A percentile compares a stretch with the other conserved stretches of the same genome.
Evolutionary conservation across 1,140 invertebrate genomes (phyloP).

Genomic region (Drosophila willistoni): DNA sequence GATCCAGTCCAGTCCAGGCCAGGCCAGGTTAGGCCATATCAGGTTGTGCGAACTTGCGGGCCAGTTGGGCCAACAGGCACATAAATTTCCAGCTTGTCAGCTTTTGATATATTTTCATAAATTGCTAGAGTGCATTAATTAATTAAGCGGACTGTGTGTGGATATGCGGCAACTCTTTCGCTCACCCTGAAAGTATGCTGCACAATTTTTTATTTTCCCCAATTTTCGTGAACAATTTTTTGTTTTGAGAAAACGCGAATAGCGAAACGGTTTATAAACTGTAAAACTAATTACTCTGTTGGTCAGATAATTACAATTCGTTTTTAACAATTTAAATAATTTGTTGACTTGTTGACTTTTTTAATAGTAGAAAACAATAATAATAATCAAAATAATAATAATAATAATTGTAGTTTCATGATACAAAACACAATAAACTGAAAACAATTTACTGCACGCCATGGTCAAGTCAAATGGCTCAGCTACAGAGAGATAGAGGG

Average conservation of each 20-base stretch:
- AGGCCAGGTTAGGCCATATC: slow-evolving; percentile 33
- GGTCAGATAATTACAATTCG: slow-evolving; percentile 24
- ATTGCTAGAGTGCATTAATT: slow-evolving; percentile 81
- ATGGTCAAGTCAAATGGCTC: slow-evolving; percentile 59
- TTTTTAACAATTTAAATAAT: slow-evolving; percentile 79
- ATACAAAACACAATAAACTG: slow-evolving; percentile 24
- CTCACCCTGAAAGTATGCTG: slow-evolving; percentile 68
- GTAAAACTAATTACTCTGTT: slow-evolving; percentile 60
- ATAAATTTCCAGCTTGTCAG: slow-evolving; percentile 82
- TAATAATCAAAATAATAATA: slow-evolving; percentile 49
- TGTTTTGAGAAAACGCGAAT: background rate
- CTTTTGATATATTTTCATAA: slow-evolving; percentile 82
- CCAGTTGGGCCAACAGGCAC: slow-evolving; percentile 66
- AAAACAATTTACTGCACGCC: slow-evolving; percentile 77
- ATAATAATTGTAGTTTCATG: slow-evolving; percentile 27
- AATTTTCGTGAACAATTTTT: background rate
- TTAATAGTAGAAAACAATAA: slow-evolving; percentile 33
- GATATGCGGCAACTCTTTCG: slow-evolving; percentile 33
- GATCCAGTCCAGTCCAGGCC: slow-evolving; percentile 34
- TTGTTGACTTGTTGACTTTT: slow-evolving; percentile 69
- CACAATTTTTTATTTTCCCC: slow-evolving; percentile 15
- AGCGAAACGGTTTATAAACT: slow-evolving; percentile 15
- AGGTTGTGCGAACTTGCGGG: slow-evolving; percentile 45
- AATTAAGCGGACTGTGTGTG: slow-evolving; percentile 68
- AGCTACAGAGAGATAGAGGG: background rate